Base-by-base conservation (phyloP, 1,140 invertebrate species). In the Drosophila sp. region DNA sequence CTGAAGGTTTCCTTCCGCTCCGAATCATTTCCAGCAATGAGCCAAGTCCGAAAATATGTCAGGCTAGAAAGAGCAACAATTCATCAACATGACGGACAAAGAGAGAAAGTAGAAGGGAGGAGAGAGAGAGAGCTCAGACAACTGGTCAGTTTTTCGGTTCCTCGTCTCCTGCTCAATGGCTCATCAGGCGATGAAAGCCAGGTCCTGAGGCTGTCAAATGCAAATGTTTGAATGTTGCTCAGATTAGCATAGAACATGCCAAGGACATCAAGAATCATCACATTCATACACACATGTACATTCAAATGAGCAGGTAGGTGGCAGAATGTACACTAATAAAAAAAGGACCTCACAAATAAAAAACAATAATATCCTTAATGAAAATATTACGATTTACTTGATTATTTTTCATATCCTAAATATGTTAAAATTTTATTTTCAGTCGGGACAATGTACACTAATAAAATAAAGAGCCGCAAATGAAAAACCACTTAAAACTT, bases 161-260 rank as follows among this genome's bases (percentile, higher is more conserved):
- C 21, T 21, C 11, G 13, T 41, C n/a, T 13, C 13, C 16, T 16
- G 32, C 46, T 51, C 73, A 81, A 54, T 61, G 50, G 61, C 71
- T 80, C 76, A 71, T 70, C 74, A 67, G 53, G 71, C 64, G 62
- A 29, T 78, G 70, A 75, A 66, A 71, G 71, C 70, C 57, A 71
- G 25, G 34, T 51, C 57, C 79, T 51, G 51, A 38, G 40, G 74
- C 75, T 82, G 75, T 82, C 80, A 82, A 78, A 82, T 58, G 48
- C 79, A 78, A 82, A 71, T 82, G 79, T 75, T 74, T 72, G 59
- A 38, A 53, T 67, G 45, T 58, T 82, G 79, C 77, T 71, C 51
- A 43, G 70, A 81, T 81, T 82, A 82, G 79, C 79, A 82, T 82
- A 82, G 58, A 82, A 82, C 79, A 82, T 63, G 56, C 74, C 63